Evolutionary conservation across 1,140 invertebrate species (phyloP).

Genomic region (Solen grandis): DNA sequence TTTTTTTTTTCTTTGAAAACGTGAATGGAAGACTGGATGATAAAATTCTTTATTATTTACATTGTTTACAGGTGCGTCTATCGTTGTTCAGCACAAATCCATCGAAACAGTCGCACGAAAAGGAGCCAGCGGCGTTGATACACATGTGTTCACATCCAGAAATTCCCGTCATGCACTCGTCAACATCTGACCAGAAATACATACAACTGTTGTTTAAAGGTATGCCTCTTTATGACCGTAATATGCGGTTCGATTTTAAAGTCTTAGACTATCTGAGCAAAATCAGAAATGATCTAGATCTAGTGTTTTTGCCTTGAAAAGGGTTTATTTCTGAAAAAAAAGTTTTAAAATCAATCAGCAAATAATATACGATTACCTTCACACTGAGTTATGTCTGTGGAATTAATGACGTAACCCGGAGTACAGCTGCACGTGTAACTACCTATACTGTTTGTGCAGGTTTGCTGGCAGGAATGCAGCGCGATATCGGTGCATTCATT

Average conservation of each 20-base stretch:
- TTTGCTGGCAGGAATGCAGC: neutral
- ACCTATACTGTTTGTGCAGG: slow-evolving; percentile 7
- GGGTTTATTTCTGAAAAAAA: neutral
- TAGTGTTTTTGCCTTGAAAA: neutral
- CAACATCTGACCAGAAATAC: slow-evolving; percentile 25
- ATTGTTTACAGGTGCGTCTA: slow-evolving; percentile 21
- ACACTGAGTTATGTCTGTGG: slow-evolving; percentile 7
- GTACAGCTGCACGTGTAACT: slow-evolving; percentile 27
- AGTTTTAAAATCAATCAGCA: neutral
- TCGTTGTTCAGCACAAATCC: slow-evolving; percentile 28
- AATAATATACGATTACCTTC: neutral
- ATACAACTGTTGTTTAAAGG: neutral
- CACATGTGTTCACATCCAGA: slow-evolving; percentile 50
- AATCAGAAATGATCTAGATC: neutral
- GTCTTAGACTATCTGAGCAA: neutral
- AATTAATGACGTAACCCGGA: neutral
- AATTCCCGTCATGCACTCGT: slow-evolving; percentile 35
- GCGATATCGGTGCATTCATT: neutral
- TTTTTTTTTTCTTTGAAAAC: too few species aligned
- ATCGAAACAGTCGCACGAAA: slow-evolving; percentile 38
- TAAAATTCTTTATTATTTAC: too few species aligned
- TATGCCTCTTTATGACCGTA: neutral
- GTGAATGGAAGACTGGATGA: too few species aligned
- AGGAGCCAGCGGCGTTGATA: slow-evolving; percentile 19
- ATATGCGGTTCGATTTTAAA: neutral